Conservation (phyloP, 2,888 invertebrate genomes). For the Pammene fasciana region DNA sequence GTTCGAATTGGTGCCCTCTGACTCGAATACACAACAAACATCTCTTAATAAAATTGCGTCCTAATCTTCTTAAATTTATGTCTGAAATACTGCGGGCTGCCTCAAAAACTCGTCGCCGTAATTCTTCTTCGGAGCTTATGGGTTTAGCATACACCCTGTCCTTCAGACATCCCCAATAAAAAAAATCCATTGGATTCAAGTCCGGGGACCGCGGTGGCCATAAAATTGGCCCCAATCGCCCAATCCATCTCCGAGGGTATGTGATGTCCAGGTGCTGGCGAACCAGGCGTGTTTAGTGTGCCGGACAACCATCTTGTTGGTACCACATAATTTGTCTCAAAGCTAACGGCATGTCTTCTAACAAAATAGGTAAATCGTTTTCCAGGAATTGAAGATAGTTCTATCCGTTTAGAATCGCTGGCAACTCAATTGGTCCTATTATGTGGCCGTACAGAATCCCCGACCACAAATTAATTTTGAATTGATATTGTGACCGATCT, state of each 20-base stretch:
- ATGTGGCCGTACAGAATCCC: background rate
- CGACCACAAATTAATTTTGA: slow-evolving; percentile 1
- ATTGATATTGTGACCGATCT: background rate
- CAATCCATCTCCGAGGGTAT: background rate
- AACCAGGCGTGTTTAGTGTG: slow-evolving; percentile 1
- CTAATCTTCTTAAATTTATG: no score
- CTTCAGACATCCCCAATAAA: no score
- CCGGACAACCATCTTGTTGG: slow-evolving; percentile 26
- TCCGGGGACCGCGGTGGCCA: no score
- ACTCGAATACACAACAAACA: no score
- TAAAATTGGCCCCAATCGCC: background rate
- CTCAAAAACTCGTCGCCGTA: no score
- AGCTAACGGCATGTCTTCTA: slow-evolving; percentile 28
- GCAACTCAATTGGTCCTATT: slow-evolving; percentile 6
- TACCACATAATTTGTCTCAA: slow-evolving; percentile 2
- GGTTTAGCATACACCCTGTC: no score
- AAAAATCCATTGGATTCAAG: no score
- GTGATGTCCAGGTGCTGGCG: background rate
- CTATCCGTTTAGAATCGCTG: slow-evolving; percentile 23
- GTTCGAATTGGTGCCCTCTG: no score
- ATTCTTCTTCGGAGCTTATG: no score
- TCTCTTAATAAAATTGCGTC: no score
- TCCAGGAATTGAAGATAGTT: slow-evolving; percentile 42
- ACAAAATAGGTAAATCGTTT: slow-evolving; percentile 35
- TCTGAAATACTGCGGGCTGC: no score